Base-by-base conservation (phyloP, 1,140 invertebrate species). In the Drosophila sulfurigaster region DNA sequence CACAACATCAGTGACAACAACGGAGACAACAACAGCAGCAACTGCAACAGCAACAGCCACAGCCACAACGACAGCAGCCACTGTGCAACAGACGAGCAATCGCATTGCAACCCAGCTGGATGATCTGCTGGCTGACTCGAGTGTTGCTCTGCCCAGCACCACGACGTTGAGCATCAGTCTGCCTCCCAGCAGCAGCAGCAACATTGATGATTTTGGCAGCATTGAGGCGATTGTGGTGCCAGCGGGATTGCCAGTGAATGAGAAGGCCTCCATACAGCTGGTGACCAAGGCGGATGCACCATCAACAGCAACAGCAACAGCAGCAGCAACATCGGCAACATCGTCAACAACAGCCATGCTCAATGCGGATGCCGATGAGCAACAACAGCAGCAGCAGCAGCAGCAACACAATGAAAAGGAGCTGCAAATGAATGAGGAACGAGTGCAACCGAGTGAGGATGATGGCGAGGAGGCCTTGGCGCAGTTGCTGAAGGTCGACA, bases 171-270 rank as follows among this genome's bases (percentile, higher is more conserved):
- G 56, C 11, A 25, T 46, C 41, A 41, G 38, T 11, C 7, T 41
- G 11, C 38, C 1, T n/a, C 57, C 15, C 48, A 60, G 49, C 57
- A 59, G 45, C 57, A 59, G 45, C 48, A 60, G 41, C 52, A 46
- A 32, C 57, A 60, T 41, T 41, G 63, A 16, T 16, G 15, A 59
- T 46, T 71, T 71, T 28, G 8, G 74, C 70, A 68, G 80, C 15
- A 90, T 92, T 51, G 88, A 91, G 71, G 88, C 91, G 16, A 92
- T 92, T 60, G 80, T 91, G 4, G 35, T 92, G 75, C 85, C 91
- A 2, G 90, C 90, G 41, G 79, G 78, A 15, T 45, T 54, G 28
- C 20, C 38, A 1, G 46, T 48, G 28, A 38, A 45, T 32, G 49
- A 41, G 1, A 43, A 57, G 25, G n/a, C 72, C n/a, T 25, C 63